Conservation (phyloP, 2,888 invertebrate genomes). For the Sphaerolaimus hirsutus region DNA sequence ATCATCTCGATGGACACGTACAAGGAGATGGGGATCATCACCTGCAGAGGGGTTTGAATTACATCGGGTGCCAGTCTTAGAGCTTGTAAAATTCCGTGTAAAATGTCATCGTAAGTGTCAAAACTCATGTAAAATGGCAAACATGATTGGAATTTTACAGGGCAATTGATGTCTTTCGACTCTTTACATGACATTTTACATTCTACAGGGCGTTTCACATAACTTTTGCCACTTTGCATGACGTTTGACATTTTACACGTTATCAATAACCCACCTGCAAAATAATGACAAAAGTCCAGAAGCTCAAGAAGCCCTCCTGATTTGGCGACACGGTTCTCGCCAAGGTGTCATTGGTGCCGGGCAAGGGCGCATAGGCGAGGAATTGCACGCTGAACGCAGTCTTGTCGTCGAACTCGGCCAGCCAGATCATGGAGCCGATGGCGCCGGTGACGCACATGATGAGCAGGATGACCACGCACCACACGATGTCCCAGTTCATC, state of each 20-base stretch:
- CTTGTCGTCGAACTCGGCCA: neutral
- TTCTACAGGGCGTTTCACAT: no score
- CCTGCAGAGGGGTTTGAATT: slow-evolving; percentile 35
- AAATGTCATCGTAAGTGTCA: no score
- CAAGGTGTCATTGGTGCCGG: slow-evolving; percentile 11
- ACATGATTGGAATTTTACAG: no score
- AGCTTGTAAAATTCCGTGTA: no score
- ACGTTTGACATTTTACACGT: neutral
- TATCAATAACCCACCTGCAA: slow-evolving; percentile 41
- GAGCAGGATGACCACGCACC: slow-evolving; percentile 63
- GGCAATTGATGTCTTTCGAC: no score
- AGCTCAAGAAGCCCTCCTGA: slow-evolving; percentile 54
- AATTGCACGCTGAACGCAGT: slow-evolving; percentile 4
- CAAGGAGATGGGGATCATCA: slow-evolving; percentile 82
- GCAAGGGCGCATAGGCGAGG: slow-evolving; percentile 12
- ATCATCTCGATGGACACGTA: slow-evolving; percentile 91
- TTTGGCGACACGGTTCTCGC: slow-evolving; percentile 6
- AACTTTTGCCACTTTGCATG: neutral
- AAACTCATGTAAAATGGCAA: no score
- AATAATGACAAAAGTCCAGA: slow-evolving; percentile 84
- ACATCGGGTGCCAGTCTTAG: no score
- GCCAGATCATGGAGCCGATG: slow-evolving; percentile 31
- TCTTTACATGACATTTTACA: no score
- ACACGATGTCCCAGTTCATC: slow-evolving; percentile 43
- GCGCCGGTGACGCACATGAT: slow-evolving; percentile 71